Base-by-base conservation (phyloP, 2,113 vertebrate genomes). In the Lycaon pictus region DNA sequence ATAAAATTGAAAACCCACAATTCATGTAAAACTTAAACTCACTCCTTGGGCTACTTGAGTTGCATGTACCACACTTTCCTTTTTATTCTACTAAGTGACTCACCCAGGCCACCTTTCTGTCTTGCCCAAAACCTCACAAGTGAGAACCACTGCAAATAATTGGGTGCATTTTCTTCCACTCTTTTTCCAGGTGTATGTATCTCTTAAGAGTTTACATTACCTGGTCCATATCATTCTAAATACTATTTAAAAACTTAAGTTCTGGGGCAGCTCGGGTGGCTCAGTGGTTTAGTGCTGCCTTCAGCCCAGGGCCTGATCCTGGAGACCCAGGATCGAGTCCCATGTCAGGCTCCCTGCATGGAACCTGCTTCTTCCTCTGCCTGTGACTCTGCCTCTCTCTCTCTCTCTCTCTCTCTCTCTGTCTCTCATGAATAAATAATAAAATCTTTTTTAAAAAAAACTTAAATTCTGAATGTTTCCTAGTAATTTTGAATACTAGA, bases 121-220 rank as follows among this genome's bases (percentile, higher is more conserved):
- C 82, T 62, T 81, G n/a, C 37, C 65, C 60, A 8, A 82, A 93
- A 65, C 77, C 58, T 88, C 23, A 81, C 63, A 93, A 74, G 16
- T 0, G 3, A 74, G 43, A 88, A 88, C 25, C 60, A 58, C n/a
- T 25, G n/a, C 56, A 82, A 67, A 72, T 58, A 55, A 65, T 79
- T 17, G 55, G 43, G 35, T 90, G 23, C 37, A 48, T 48, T 89
- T 88, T 58, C n/a, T 84, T 48, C 71, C 27, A 35, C 35, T 85
- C 22, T 97, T 88, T 87, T 95, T 37, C 9, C 63, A 53, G 7
- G 7, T 69, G 37, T 19, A 43, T 83, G 29, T 86, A 25, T 86
- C 94, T 96, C 90, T 81, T 92, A 65, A 72, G 48, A 82, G 23
- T 82, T 74, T 27, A 93, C 82, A 37, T 93, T 51, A 87, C 35